A percentile compares a stretch with the other conserved stretches of the same genome.
Evolutionary conservation across 2,113 vertebrate genomes (phyloP).

Genomic region (Columba janthina): DNA sequence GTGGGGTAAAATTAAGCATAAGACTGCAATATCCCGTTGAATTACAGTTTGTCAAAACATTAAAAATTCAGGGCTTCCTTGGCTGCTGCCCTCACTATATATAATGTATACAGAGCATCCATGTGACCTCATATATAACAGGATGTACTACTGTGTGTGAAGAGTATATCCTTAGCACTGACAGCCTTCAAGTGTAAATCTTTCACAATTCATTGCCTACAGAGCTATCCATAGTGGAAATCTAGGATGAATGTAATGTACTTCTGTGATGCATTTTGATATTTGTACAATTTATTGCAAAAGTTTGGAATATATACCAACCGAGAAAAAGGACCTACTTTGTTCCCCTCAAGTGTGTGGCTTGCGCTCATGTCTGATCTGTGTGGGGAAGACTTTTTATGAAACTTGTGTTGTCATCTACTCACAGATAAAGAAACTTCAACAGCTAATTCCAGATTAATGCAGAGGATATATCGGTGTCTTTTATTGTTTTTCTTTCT

Average conservation of each 20-base stretch:
- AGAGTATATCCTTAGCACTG: not conserved
- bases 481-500: not conserved
- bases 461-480: not conserved
- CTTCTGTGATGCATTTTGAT: not conserved
- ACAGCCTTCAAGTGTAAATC: not conserved
- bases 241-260: not conserved
- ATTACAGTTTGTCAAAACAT: not conserved
- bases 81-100: not conserved
- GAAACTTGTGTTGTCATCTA: not conserved
- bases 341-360: not conserved
- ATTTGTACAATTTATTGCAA: not conserved
- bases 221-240: not conserved
- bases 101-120: not conserved
- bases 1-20: not conserved
- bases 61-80: not conserved
- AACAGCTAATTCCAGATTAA: not conserved
- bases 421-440: not conserved
- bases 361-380: not conserved
- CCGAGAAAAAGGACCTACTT: not conserved
- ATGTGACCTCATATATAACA: accelerated
- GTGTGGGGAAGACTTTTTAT: not conserved
- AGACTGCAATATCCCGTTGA: not conserved
- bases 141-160: not conserved
- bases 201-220: not conserved
- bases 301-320: not conserved